phyloP scores from a whole-genome alignment of 2,888 invertebrate species.

The Eupeodes luniger region DNA sequence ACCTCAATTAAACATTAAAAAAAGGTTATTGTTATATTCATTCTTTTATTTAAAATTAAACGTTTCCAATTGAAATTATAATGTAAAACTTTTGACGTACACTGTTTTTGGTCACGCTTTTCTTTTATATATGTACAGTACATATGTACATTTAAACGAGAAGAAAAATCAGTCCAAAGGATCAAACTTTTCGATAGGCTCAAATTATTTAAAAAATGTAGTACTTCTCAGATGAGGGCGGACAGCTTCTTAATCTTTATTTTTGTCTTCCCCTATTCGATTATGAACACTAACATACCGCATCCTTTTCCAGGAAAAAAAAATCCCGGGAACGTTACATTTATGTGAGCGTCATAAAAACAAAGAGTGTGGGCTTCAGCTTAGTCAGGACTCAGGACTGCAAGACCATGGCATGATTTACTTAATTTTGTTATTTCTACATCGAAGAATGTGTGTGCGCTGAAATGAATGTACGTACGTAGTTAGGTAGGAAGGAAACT shows the following conservation, averaged over 20 bases:
- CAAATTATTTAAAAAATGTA: conserved; percentile 48
- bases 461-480: not conserved
- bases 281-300: conserved; percentile 34
- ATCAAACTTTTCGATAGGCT: conserved; percentile 37
- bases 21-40: too few species aligned
- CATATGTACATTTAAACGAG: not conserved
- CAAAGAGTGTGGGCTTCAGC: not conserved
- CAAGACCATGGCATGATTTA: not conserved
- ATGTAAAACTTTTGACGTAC: conserved; percentile 12
- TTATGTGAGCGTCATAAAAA: not conserved
- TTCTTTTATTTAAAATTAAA: not conserved
- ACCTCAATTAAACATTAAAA: too few species aligned
- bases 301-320: conserved; percentile 64
- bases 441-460: not conserved
- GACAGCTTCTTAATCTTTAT: conserved; percentile 56
- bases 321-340: not conserved
- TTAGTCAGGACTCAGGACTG: not conserved
- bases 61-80: not conserved
- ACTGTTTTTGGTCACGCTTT: conserved; percentile 34
- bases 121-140: too few species aligned
- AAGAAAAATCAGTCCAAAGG: conserved; percentile 38
- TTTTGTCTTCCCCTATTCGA: conserved; percentile 13
- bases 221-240: conserved; percentile 54
- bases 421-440: not conserved
- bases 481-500: not conserved